These are phyloP conservation scores for Misgurnus mizolepis DNA, from an alignment of 2,113 vertebrate genomes.

Conservation along the genomic window DNA sequence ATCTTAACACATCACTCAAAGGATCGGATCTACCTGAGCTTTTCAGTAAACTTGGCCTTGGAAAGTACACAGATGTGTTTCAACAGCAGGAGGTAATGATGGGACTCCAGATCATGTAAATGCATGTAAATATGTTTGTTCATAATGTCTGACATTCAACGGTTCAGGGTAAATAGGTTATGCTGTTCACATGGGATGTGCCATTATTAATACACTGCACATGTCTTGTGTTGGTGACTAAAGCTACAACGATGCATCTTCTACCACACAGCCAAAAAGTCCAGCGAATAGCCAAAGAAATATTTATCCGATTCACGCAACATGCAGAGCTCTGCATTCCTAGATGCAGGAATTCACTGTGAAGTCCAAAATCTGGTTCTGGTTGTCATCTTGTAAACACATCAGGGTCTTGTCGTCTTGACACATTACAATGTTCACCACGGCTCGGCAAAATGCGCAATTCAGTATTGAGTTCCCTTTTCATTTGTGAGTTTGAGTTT, in stretches of 20 bases:
- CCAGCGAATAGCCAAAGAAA: not conserved
- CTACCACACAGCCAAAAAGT: constrained; percentile 3
- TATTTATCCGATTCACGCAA: not conserved
- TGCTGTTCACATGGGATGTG: not conserved
- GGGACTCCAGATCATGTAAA: not conserved
- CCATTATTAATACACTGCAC: not conserved
- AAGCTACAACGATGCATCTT: not conserved
- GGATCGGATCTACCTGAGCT: constrained; percentile 96
- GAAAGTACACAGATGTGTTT: constrained; percentile 97
- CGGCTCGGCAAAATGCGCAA: too few relatives aligned
- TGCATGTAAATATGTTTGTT: not conserved
- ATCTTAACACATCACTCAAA: constrained; percentile 88
- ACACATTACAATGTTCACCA: not conserved
- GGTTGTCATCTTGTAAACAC: not conserved
- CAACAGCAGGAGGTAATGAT: constrained; percentile 93
- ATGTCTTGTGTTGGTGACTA: not conserved
- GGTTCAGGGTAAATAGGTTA: not conserved
- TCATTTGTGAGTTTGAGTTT: too few relatives aligned
- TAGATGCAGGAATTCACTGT: not conserved
- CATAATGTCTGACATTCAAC: not conserved
- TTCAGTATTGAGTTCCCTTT: too few relatives aligned
- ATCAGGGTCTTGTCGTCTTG: not conserved
- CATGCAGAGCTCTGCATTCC: not conserved
- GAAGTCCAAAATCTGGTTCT: constrained; percentile 2
- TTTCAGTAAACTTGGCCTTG: constrained; percentile 96